A percentile compares a stretch with the other conserved stretches of the same genome.
These are phyloP conservation scores for Archivesica marissinica DNA, from an alignment of 1,140 invertebrate species.

Conservation along the genomic window DNA sequence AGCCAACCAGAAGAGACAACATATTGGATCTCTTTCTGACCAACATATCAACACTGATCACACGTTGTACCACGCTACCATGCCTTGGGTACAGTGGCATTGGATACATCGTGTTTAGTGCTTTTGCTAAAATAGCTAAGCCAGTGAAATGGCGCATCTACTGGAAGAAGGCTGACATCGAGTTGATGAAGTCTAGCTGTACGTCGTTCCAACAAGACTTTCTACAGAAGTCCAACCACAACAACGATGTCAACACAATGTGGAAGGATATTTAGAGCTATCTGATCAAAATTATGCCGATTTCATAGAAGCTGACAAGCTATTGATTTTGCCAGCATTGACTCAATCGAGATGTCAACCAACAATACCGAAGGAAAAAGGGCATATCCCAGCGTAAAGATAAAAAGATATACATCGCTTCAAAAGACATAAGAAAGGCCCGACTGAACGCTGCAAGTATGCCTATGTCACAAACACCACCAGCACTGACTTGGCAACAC, in stretches of 20 bases:
- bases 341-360: too few species aligned
- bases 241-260: background rate
- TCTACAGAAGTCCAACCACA: background rate
- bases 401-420: too few species aligned
- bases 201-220: background rate
- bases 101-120: background rate
- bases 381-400: too few species aligned
- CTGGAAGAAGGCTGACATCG: background rate
- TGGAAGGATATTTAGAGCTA: background rate
- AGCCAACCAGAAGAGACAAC: background rate
- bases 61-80: background rate
- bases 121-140: background rate
- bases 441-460: too few species aligned
- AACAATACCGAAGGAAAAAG: too few species aligned
- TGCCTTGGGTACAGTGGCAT: background rate
- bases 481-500: too few species aligned
- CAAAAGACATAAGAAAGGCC: too few species aligned
- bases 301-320: too few species aligned
- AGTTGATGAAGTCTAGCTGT: background rate
- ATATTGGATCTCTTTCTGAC: constrained; percentile 13
- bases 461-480: too few species aligned
- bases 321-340: too few species aligned
- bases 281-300: background rate
- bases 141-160: background rate
- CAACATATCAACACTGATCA: background rate